Evolutionary conservation across 1,140 invertebrate species (phyloP), one percentile per base, ranked within the genome.

Genomic region (Eulimnadia texana): DNA sequence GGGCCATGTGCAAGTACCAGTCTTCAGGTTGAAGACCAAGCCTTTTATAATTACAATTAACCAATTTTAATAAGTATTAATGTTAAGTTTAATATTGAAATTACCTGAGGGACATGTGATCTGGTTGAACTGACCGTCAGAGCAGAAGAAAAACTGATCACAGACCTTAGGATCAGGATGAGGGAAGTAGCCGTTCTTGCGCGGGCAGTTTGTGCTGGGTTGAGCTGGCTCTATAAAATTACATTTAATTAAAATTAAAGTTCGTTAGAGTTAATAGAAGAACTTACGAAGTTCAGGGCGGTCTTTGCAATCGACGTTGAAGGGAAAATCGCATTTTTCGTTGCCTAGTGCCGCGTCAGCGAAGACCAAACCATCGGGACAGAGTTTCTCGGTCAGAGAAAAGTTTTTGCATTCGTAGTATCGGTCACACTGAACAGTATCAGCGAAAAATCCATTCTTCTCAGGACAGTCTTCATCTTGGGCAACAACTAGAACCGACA

Each of bases 341-440:
- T 82, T 83, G 63, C 82, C 84, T 1, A 80, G 79, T 0, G 78
- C 78, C 22, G 83, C 81, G 10, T 85, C 79, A 70, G 91, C 89
- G 73, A 87, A 93, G 0, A 88, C 74, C 1, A 92, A 74, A 47
- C 90, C 90, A 67, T 92, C 89, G 0, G 88, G 86, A 64, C 90
- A 93, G 2, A 84, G 67, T 68, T 87, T 86, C 68, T 87, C 79
- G 67, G 84, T 81, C 0, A 81, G 71, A 10, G 83, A 78, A 0
- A 87, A 88, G 63, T 90, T 83, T 66, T 80, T 72, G 73, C 90
- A 93, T 59, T 84, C 83, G 72, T 91, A 90, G 70, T 92, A 94
- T 71, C 79, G 80, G 66, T 91, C 88, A 69, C 88, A 90, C 67
- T 87, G 85, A 11, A 77, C 77, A 0, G 79, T 67, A 2, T 85